phyloP scores from a whole-genome alignment of 1,140 invertebrate species.

The Cydia strobilella region DNA sequence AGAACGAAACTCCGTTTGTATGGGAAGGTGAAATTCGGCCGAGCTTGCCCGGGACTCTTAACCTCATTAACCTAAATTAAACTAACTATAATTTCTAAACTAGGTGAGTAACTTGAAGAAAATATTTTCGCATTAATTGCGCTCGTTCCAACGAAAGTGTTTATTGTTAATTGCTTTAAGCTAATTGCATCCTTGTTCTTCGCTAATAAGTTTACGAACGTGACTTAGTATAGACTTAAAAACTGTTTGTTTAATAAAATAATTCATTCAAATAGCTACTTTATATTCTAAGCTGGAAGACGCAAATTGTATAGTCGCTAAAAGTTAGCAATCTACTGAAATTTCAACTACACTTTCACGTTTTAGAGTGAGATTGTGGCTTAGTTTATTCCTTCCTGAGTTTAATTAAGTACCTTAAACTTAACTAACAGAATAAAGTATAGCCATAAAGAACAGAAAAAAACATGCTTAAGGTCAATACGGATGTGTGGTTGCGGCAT shows the following conservation, averaged over 20 bases:
- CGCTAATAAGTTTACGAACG: constrained; percentile 1
- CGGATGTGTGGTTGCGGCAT: too few species aligned
- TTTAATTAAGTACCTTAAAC: not conserved
- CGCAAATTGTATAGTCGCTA: not conserved
- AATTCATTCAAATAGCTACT: not conserved
- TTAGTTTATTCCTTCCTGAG: constrained; percentile 10
- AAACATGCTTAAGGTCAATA: too few species aligned
- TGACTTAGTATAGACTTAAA: constrained; percentile 11
- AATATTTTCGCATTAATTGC: not conserved
- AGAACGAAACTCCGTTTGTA: too few species aligned
- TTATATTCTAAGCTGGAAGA: not conserved
- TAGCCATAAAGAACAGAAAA: too few species aligned
- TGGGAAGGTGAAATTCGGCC: too few species aligned
- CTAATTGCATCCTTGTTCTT: constrained; percentile 7
- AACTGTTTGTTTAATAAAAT: not conserved
- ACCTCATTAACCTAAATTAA: not conserved
- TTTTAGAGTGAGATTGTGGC: not conserved
- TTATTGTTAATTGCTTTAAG: not conserved
- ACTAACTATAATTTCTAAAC: not conserved
- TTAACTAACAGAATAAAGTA: not conserved
- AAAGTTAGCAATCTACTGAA: not conserved
- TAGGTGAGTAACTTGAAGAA: not conserved
- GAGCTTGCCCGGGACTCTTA: too few species aligned
- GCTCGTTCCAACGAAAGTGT: not conserved
- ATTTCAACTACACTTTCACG: constrained; percentile 2